Evolutionary conservation across 2,888 invertebrate species (phyloP), one percentile per base, ranked within the genome.

Genomic region (Pseudococcus viburni): DNA sequence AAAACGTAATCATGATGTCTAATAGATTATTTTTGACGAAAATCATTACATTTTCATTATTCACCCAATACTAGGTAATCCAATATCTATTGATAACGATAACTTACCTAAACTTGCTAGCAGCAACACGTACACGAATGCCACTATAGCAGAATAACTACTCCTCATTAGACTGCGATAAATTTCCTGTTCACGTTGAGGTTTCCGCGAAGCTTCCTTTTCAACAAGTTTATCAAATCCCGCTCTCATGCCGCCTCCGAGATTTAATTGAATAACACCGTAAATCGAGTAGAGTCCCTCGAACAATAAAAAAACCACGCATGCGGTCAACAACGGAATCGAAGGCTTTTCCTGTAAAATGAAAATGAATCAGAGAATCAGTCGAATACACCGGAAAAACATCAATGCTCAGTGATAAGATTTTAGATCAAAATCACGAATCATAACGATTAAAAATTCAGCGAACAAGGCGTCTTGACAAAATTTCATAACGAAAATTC

Each of bases 271-370:
- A 51, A 51, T 51, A 15, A 51, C 5, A 15, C 48, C 11, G 12
- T 51, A 51, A 51, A 51, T 12, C 48, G 0, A 2, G 15, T 51
- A 51, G 0, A 51, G 4, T 2, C 5, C 48, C 0, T 51, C 48
- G 48, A 51, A 51, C 48, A 51, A 4, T 51, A 51, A 15, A 2
- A 15, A 51, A 0, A 51, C 48, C 4, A 55, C n/a, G 4, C n/a
- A n/a, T n/a, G 55, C 55, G n/a, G 55, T 55, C n/a, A 55, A 55
- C n/a, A 55, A 6, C n/a, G 3, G n/a, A 55, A 55, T 6, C 55
- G 55, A 55, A n/a, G 55, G 55, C n/a, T 55, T 55, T 55, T 55
- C 55, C 55, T 55, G 55, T 11, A 51, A 51, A 51, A 51, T 51
- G 51, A 55, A 51, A 55, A 55, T n/a, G 0, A 17, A n/a, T 55